A percentile compares a stretch with the other conserved stretches of the same genome.
Conservation (phyloP, 1,140 invertebrate genomes). For the Venturia canescens region DNA sequence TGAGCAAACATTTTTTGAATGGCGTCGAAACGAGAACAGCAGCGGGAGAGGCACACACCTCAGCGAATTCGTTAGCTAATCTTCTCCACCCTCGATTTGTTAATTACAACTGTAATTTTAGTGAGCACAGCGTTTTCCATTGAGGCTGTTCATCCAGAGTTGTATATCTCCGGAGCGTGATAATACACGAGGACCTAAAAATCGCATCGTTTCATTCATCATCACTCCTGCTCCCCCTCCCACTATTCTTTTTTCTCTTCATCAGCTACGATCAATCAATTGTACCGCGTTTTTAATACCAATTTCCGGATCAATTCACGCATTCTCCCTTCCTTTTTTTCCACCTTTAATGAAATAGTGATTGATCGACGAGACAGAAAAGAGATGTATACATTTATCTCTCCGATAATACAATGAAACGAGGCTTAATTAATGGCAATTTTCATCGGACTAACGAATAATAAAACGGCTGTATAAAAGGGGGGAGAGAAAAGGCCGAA, state of each 20-base stretch:
- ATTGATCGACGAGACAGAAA: conserved; percentile 34
- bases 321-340: background rate
- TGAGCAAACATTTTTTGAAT: conserved; percentile 42
- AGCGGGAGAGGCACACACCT: background rate
- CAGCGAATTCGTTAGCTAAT: conserved; percentile 40
- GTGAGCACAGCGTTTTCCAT: background rate
- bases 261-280: conserved; percentile 25
- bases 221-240: background rate
- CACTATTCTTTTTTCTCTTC: too few relatives aligned
- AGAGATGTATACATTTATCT: conserved; percentile 20
- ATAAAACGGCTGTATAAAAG: conserved; percentile 15
- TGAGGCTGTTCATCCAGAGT: background rate
- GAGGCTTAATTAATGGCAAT: conserved; percentile 42
- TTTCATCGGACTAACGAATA: conserved; percentile 29
- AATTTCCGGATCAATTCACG: conserved; percentile 39
- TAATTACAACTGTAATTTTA: background rate
- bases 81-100: background rate
- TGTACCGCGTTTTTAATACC: conserved; percentile 12
- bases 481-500: background rate
- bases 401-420: conserved; percentile 39
- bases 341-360: conserved; percentile 15
- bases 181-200: background rate
- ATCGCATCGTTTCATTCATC: conserved; percentile 13
- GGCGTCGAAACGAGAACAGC: conserved; percentile 17
- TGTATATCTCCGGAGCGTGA: background rate